phyloP scores from a whole-genome alignment of 2,797 vertebrate species.

The Meriones psammophilus region DNA sequence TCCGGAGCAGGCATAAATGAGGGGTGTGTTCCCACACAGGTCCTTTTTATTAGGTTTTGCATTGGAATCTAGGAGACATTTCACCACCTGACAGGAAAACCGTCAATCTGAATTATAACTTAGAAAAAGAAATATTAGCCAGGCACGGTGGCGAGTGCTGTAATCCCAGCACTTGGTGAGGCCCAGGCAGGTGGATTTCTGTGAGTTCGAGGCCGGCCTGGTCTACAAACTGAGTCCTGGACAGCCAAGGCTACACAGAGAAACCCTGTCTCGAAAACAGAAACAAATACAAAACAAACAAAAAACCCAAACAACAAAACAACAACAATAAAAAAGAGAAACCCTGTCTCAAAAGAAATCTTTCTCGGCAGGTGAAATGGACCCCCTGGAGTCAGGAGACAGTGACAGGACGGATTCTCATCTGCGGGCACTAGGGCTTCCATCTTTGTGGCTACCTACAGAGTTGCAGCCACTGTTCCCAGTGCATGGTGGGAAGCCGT shows the following conservation, averaged over 20 bases:
- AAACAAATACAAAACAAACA: no score
- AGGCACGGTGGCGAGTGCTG: no score
- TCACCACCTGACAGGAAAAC: slow-evolving; percentile 91
- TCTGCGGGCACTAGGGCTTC: neutral
- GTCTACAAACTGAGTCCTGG: no score
- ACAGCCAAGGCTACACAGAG: no score
- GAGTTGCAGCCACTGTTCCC: neutral
- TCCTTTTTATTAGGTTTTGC: slow-evolving; percentile 96
- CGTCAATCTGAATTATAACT: neutral
- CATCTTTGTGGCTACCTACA: neutral
- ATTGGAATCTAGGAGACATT: slow-evolving; percentile 92
- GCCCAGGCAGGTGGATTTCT: no score
- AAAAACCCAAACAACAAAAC: no score
- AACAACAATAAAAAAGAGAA: no score
- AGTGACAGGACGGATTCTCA: fast-evolving
- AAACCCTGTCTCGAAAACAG: no score
- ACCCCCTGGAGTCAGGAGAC: neutral
- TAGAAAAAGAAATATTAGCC: neutral
- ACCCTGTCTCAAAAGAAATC: neutral
- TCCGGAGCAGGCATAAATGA: slow-evolving; percentile 93
- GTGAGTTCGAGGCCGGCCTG: no score
- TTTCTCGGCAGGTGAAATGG: neutral
- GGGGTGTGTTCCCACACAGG: slow-evolving; percentile 94
- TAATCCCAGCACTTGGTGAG: no score
- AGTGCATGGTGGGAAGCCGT: neutral